phyloP scores from a whole-genome alignment of 2,888 invertebrate genomes.

The Chrysolina haemoptera region DNA sequence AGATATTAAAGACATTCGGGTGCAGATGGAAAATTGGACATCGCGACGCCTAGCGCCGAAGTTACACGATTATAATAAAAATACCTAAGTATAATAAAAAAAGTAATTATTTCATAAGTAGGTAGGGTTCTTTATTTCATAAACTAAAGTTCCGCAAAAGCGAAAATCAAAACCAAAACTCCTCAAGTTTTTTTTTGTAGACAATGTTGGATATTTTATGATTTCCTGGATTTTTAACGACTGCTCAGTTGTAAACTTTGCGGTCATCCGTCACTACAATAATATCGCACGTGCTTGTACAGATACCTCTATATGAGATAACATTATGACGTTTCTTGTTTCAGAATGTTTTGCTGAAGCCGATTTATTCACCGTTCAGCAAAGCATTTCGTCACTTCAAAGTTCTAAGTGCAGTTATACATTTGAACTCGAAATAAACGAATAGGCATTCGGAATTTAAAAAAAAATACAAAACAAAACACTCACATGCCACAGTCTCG shows the following conservation, averaged over 20 bases:
- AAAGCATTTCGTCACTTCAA: neutral
- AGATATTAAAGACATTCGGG: too few species aligned
- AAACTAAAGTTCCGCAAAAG: neutral
- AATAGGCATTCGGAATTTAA: neutral
- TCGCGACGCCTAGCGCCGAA: too few species aligned
- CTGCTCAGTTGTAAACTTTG: neutral
- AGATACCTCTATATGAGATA: neutral
- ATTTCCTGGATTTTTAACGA: neutral
- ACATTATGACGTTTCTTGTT: neutral
- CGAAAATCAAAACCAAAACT: neutral
- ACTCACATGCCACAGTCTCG: conserved; percentile 23
- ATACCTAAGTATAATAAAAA: too few species aligned
- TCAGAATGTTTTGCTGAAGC: neutral
- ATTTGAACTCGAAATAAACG: neutral
- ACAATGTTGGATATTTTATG: neutral
- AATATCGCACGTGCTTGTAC: neutral
- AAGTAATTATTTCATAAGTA: too few species aligned
- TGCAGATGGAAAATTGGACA: too few species aligned
- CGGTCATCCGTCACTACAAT: conserved; percentile 2
- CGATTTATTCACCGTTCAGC: neutral
- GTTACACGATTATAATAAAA: too few species aligned
- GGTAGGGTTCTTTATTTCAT: neutral
- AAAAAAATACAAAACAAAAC: neutral
- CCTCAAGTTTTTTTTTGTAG: neutral
- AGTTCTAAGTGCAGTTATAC: neutral